phyloP scores from a whole-genome alignment of 2,113 vertebrate species.

The Halichoeres trimaculatus region DNA sequence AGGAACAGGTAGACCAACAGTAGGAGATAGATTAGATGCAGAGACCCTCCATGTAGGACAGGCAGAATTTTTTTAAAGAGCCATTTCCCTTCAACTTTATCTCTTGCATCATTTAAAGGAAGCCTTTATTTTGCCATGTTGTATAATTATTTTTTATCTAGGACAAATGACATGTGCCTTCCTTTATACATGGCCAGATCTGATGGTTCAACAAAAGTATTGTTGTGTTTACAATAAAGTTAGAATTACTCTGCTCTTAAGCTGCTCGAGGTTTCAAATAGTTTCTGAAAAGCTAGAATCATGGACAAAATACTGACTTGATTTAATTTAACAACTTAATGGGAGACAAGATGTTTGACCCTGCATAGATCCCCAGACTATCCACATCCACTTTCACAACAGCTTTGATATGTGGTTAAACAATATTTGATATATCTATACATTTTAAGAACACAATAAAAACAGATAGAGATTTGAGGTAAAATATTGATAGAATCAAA shows the following conservation, averaged over 20 bases:
- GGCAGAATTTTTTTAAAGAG: slow-evolving; percentile 27
- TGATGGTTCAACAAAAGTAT: slow-evolving; percentile 49
- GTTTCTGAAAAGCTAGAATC: too few relatives aligned
- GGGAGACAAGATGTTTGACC: slow-evolving; percentile 77
- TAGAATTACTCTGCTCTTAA: too few relatives aligned
- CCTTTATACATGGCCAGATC: slow-evolving; percentile 24
- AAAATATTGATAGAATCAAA: not conserved
- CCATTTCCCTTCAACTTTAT: not conserved
- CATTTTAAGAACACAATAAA: slow-evolving; percentile 45
- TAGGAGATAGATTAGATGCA: slow-evolving; percentile 59
- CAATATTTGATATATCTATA: slow-evolving; percentile 68
- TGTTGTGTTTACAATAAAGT: too few relatives aligned
- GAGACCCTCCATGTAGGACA: slow-evolving; percentile 31
- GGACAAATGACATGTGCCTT: slow-evolving; percentile 26
- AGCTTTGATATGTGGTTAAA: slow-evolving; percentile 50
- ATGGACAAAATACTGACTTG: not conserved
- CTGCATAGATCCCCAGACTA: slow-evolving; percentile 72
- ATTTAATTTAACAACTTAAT: slow-evolving; percentile 68
- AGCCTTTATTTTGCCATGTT: slow-evolving; percentile 11
- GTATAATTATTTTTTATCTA: too few relatives aligned
- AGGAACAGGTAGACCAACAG: slow-evolving; percentile 29
- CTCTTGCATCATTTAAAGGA: slow-evolving; percentile 24
- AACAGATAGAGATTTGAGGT: not conserved
- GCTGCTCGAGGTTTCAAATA: too few relatives aligned
- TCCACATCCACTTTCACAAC: slow-evolving; percentile 57